Evolutionary conservation across 2,888 invertebrate genomes (phyloP).

Genomic region (Hymenopus coronatus): DNA sequence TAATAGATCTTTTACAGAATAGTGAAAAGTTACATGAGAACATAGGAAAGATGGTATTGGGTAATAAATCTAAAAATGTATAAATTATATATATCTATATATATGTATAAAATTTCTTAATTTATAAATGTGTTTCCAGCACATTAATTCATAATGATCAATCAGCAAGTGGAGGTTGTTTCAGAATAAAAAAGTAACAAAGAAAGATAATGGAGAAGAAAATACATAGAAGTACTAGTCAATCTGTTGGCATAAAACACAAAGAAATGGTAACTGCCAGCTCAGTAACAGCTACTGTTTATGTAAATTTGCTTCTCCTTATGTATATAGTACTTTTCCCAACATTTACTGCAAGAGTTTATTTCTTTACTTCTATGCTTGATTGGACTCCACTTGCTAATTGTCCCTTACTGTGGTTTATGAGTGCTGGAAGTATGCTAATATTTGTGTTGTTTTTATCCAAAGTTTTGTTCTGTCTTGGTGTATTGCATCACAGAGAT

Average conservation of each 20-base stretch:
- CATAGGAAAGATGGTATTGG: neutral
- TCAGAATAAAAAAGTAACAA: neutral
- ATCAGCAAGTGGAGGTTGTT: neutral
- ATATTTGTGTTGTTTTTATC: neutral
- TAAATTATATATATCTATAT: neutral
- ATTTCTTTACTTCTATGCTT: neutral
- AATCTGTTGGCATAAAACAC: neutral
- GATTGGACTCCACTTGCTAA: neutral
- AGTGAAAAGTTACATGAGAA: neutral
- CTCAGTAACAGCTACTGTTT: neutral
- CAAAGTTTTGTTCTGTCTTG: neutral
- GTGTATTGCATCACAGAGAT: neutral
- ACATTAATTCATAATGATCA: neutral
- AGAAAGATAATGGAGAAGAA: neutral
- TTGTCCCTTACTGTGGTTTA: neutral
- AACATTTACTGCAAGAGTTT: neutral
- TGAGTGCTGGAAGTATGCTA: neutral
- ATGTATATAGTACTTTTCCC: neutral
- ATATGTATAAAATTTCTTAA: neutral
- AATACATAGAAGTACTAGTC: neutral
- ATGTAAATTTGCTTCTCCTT: neutral
- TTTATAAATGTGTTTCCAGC: neutral
- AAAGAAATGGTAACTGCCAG: neutral
- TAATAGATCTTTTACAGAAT: neutral
- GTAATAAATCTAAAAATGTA: neutral